phyloP scores from a whole-genome alignment of 2,888 invertebrate genomes.

The Drosophila phalerata region DNA sequence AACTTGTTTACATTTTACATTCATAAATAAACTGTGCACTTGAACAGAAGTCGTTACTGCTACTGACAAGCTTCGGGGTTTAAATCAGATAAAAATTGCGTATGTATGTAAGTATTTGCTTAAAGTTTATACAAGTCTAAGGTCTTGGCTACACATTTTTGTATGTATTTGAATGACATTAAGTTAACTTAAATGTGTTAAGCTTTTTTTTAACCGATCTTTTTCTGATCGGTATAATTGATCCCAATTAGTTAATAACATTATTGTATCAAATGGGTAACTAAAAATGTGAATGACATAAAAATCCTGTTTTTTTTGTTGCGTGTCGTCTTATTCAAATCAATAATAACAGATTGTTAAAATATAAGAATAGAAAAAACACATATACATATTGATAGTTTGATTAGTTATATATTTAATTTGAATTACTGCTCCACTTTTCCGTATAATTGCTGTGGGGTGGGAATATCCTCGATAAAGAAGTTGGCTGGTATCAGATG shows the following conservation, averaged over 20 bases:
- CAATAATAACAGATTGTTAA: not conserved
- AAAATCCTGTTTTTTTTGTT: too few relatives aligned
- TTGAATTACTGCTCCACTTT: not conserved
- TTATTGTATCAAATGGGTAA: too few relatives aligned
- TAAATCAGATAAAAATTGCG: not conserved
- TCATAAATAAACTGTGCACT: not conserved
- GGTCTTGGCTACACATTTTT: not conserved
- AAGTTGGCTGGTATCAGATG: constrained; percentile 89
- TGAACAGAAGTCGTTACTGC: not conserved
- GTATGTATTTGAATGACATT: not conserved
- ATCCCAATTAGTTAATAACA: too few relatives aligned
- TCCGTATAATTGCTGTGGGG: constrained; percentile 67
- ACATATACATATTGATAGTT: not conserved
- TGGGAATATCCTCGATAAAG: constrained; percentile 88
- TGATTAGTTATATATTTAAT: not conserved
- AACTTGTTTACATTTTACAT: not conserved
- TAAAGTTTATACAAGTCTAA: not conserved
- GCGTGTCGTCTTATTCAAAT: too few relatives aligned
- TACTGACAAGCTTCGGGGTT: not conserved
- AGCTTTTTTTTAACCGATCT: too few relatives aligned
- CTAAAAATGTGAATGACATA: too few relatives aligned
- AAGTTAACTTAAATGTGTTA: not conserved
- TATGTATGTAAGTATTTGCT: not conserved
- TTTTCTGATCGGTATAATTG: too few relatives aligned
- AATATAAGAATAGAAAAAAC: not conserved